Evolutionary conservation across 2,888 invertebrate species (phyloP).

Genomic region (Ganaspis brasiliensis): DNA sequence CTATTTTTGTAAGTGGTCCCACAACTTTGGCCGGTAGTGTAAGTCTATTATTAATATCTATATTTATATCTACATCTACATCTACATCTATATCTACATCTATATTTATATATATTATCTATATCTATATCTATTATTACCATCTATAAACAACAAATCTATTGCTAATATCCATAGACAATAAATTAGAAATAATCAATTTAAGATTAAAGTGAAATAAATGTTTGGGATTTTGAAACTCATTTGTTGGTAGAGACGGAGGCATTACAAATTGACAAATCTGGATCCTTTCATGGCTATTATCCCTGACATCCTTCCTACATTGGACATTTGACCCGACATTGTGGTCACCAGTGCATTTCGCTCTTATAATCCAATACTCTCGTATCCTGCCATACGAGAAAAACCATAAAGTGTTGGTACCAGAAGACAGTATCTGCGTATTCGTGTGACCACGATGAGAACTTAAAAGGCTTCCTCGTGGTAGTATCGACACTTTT

Average conservation of each 20-base stretch:
- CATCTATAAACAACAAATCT: too few relatives aligned
- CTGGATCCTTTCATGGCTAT: conserved; percentile 60
- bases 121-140: too few relatives aligned
- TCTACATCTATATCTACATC: too few relatives aligned
- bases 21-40: too few relatives aligned
- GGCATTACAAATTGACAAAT: conserved; percentile 37
- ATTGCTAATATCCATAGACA: too few relatives aligned
- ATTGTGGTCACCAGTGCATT: conserved; percentile 62
- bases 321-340: conserved; percentile 73
- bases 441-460: conserved; percentile 50
- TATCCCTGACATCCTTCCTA: conserved; percentile 68
- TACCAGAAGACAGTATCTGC: conserved; percentile 52
- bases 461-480: conserved; percentile 60
- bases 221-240: too few relatives aligned
- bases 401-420: conserved; percentile 58
- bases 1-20: too few relatives aligned
- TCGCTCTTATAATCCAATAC: conserved; percentile 60
- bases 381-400: conserved; percentile 60
- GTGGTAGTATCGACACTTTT: conserved; percentile 54
- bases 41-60: too few relatives aligned
- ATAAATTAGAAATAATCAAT: too few relatives aligned
- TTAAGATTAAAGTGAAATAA: too few relatives aligned
- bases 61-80: too few relatives aligned
- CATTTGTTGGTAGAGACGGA: not conserved
- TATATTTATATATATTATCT: too few relatives aligned